Base-by-base conservation (phyloP, 2,888 invertebrate genomes). In the Perizoma affinitatum region DNA sequence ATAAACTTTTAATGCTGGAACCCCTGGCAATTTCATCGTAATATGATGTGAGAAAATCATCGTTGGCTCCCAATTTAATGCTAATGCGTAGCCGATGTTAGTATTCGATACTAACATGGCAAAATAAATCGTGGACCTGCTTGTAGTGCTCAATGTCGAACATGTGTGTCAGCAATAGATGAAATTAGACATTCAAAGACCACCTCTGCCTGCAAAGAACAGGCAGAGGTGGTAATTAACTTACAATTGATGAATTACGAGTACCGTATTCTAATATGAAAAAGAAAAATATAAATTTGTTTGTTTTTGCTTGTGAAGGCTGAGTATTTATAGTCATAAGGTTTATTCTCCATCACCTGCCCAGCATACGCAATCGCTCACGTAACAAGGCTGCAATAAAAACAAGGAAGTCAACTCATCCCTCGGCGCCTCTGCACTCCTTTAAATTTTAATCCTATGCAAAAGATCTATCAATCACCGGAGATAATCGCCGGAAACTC, bases 401-500 rank as follows among this genome's bases (percentile, higher is more conserved):
- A 66, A 68, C 61, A 65, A 68, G 69, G 68, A 68, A 70, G 63
- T 57, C 48, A 42, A 54, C 51, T 60, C 63, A 68, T 55, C 50
- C 54, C 58, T 59, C 54, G 51, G 50, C 61, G 48, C 44, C 42
- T 54, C 42, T 54, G 58, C 49, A 34, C 42, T 41, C 10, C 49
- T 54, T 55, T 47, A 57, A 60, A 54, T 50, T 11, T 22, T 3
- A 56, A 51, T 53, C 57, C 48, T 63, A 58, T 59, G 49, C 57
- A 56, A 64, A 63, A 61, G 48, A 71, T 68, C 70, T 66, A 64
- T 69, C 73, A 69, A 68, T 63, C 63, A 65, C 65, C 36, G 22
- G 43, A 54, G 57, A 66, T 77, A 79, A 81, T 75, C 74, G 72
- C 70, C 81, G 84, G 83, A 84, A 74, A 79, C 75, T 71, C 69